phyloP scores from a whole-genome alignment of 2,797 vertebrate genomes.

The Pelobates cultripes region DNA sequence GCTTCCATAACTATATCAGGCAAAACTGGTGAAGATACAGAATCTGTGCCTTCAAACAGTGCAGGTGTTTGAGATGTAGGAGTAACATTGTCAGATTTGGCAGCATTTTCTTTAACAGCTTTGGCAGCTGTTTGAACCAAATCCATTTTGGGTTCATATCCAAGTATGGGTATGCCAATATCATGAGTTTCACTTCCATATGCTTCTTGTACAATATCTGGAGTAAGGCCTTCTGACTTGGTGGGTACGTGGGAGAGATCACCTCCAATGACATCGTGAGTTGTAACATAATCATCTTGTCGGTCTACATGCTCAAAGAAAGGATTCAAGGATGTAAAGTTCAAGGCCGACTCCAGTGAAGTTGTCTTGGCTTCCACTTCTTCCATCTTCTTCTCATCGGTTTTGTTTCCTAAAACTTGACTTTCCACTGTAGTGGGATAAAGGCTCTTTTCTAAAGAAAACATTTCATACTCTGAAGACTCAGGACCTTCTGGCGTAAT shows the following conservation, averaged over 20 bases:
- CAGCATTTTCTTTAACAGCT: constrained; percentile 72
- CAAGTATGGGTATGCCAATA: constrained; percentile 68
- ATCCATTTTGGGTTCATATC: constrained; percentile 80
- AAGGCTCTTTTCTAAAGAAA: constrained; percentile 25
- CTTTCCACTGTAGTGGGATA: constrained; percentile 65
- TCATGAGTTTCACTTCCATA: constrained; percentile 83
- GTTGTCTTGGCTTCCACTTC: constrained; percentile 71
- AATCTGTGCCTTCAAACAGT: constrained; percentile 76
- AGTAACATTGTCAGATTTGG: constrained; percentile 74
- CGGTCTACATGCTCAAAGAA: constrained; percentile 58
- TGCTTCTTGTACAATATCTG: constrained; percentile 91
- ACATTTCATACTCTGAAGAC: constrained; percentile 53
- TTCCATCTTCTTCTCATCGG: constrained; percentile 77
- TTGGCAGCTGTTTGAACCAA: constrained; percentile 76
- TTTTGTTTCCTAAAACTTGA: constrained; percentile 72
- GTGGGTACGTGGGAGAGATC: constrained; percentile 58
- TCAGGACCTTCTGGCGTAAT: constrained; percentile 70
- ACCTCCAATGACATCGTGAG: constrained; percentile 51
- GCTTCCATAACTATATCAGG: constrained; percentile 92
- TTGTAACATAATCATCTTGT: constrained; percentile 65
- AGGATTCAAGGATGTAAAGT: constrained; percentile 58
- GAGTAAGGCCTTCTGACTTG: constrained; percentile 89
- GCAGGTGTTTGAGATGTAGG: constrained; percentile 70
- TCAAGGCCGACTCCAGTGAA: constrained; percentile 62
- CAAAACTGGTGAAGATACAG: constrained; percentile 77